phyloP scores from a whole-genome alignment of 2,113 vertebrate species.

The Willisornis vidua region DNA sequence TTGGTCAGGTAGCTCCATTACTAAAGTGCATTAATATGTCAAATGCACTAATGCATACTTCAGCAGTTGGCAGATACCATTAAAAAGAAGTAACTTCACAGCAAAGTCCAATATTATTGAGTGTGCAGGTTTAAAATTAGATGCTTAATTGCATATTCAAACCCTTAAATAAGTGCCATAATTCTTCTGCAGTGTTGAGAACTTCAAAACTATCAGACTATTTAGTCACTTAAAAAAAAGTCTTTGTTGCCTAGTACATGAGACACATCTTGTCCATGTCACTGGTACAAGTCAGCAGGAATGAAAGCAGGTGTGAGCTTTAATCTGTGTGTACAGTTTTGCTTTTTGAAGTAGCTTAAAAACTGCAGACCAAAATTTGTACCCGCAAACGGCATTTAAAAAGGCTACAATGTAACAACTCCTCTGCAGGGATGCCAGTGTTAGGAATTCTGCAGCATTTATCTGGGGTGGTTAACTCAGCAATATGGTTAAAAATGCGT shows the following conservation, averaged over 20 bases:
- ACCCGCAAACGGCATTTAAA: not conserved
- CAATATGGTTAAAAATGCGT: not conserved
- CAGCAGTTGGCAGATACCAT: constrained; percentile 26
- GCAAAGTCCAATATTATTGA: constrained; percentile 35
- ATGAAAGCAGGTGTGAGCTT: not conserved
- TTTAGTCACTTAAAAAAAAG: not conserved
- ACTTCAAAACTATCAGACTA: not conserved
- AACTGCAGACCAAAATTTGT: not conserved
- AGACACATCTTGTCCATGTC: not conserved
- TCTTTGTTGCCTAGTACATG: not conserved
- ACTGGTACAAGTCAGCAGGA: not conserved
- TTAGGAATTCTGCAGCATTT: not conserved
- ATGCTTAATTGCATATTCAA: constrained; percentile 27
- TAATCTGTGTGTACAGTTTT: not conserved
- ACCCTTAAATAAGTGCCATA: not conserved
- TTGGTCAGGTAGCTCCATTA: not conserved
- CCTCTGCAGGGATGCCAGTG: rapidly evolving
- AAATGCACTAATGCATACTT: constrained; percentile 6
- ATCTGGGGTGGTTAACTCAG: not conserved
- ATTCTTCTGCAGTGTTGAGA: not conserved
- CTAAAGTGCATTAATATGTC: not conserved
- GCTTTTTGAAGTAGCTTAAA: not conserved
- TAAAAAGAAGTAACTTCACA: constrained; percentile 35
- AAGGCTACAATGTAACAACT: not conserved
- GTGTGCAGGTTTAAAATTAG: constrained; percentile 40